phyloP scores from a whole-genome alignment of 2,113 vertebrate genomes.

The Rostratula benghalensis region DNA sequence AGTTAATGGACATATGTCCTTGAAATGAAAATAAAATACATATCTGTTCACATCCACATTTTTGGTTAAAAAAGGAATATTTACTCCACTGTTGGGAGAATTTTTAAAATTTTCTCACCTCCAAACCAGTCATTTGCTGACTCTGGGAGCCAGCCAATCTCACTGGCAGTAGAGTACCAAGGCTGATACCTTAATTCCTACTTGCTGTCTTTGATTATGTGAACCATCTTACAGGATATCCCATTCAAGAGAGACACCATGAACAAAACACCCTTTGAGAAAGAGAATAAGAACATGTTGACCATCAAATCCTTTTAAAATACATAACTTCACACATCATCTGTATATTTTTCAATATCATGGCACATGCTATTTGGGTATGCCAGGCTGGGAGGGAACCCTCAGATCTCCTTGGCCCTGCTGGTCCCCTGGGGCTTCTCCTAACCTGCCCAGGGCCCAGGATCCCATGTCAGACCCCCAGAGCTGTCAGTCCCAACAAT shows the following conservation, averaged over 20 bases:
- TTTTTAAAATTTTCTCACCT: not conserved
- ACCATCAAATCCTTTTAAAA: not conserved
- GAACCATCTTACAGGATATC: not conserved
- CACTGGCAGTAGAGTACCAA: not conserved
- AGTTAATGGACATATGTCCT: not conserved
- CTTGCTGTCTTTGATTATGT: not conserved
- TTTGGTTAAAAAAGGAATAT: not conserved
- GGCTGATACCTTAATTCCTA: not conserved
- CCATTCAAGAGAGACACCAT: not conserved
- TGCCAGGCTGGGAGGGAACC: not conserved
- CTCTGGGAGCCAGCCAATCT: not conserved
- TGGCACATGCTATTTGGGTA: fast-evolving
- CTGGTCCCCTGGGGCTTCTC: fast-evolving
- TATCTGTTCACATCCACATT: not conserved
- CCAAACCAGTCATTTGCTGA: not conserved
- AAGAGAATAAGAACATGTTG: not conserved
- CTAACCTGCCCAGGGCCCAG: too few relatives aligned
- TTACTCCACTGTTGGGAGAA: not conserved
- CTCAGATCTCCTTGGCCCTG: not conserved
- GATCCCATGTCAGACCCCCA: not conserved
- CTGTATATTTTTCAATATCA: fast-evolving
- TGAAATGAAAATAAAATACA: not conserved
- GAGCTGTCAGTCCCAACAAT: fast-evolving
- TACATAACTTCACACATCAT: fast-evolving
- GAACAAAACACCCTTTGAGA: not conserved